Conservation (phyloP, 2,888 invertebrate genomes). For the Andrena hattorfiana region DNA sequence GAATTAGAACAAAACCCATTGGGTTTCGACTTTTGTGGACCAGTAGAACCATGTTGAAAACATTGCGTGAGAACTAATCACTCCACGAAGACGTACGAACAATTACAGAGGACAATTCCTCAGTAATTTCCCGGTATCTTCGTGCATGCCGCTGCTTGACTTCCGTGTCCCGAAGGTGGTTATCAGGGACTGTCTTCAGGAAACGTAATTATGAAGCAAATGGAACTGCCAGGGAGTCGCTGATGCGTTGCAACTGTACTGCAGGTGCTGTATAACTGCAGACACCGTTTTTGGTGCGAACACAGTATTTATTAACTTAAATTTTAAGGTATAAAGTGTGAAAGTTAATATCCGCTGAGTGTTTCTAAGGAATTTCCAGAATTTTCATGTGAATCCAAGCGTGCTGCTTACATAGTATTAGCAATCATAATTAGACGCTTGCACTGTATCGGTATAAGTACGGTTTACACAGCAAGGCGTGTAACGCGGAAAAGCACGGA, state of each 20-base stretch:
- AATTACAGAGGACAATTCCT: constrained; percentile 52
- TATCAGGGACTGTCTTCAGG: constrained; percentile 50
- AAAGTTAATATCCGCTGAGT: background rate
- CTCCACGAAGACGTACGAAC: constrained; percentile 44
- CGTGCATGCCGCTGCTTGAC: constrained; percentile 64
- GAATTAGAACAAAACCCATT: background rate
- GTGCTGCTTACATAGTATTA: background rate
- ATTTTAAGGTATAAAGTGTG: background rate
- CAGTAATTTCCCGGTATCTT: constrained; percentile 67
- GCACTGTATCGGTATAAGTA: constrained; percentile 24
- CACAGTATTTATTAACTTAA: too few species aligned
- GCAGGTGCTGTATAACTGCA: background rate
- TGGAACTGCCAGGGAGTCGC: background rate
- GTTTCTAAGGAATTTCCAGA: background rate
- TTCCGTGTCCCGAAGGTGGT: constrained; percentile 68
- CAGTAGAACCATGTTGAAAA: background rate
- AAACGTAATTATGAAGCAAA: constrained; percentile 51
- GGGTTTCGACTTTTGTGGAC: background rate
- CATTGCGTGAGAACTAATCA: constrained; percentile 38
- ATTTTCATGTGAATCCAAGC: background rate
- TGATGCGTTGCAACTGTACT: background rate
- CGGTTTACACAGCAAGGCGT: constrained; percentile 33
- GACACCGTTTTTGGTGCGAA: too few species aligned
- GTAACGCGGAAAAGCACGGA: constrained; percentile 56
- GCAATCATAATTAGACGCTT: constrained; percentile 22